Base-by-base conservation (phyloP, 2,888 invertebrate species). In the Xestia ashworthii region DNA sequence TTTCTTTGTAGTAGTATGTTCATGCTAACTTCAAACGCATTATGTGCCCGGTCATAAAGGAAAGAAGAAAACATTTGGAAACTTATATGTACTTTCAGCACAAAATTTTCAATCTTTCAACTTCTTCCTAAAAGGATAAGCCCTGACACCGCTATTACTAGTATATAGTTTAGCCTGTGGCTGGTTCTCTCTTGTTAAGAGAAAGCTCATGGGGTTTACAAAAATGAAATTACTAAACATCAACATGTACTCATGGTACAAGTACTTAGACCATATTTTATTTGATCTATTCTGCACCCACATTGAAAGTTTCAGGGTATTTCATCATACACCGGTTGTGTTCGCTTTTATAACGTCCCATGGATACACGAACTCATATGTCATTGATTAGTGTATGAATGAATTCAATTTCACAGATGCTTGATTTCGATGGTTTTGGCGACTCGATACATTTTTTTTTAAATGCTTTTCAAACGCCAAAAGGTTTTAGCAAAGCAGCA, bases 341-440 rank as follows among this genome's bases (percentile, higher is more conserved):
- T 73, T 65, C 60, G 46, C 11, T 71, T 72, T 67, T 50, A 46
- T 46, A 58, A 69, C 68, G 60, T 69, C 3, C 46, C 50, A n/a
- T 22, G 32, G 14, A 44, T 22, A 46, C 14, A 60, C 79, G 50
- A 14, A n/a, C 68, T 64, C 8, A 16, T 32, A 16, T 16, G 32
- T 32, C n/a, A 69, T 44, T 64, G 64, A 68, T 58, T 41, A 53
- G 78, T 53, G 12, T 44, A 38, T 64, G 53, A 53, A 69, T 77
- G 12, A 38, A 71, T 82, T 58, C 16, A n/a, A 74, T 78, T 79
- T 79, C 25, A 12, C 11, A 25, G 44, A 38, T 32, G 65, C 14
- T 69, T 71, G 66, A 60, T 77, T 69, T 71, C 25, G 5, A 69
- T 60, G 60, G 19, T 25, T 41, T 58, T 44, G 14, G n/a, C 62